phyloP scores from a whole-genome alignment of 2,888 invertebrate genomes.

The Tetranychus truncatus region DNA sequence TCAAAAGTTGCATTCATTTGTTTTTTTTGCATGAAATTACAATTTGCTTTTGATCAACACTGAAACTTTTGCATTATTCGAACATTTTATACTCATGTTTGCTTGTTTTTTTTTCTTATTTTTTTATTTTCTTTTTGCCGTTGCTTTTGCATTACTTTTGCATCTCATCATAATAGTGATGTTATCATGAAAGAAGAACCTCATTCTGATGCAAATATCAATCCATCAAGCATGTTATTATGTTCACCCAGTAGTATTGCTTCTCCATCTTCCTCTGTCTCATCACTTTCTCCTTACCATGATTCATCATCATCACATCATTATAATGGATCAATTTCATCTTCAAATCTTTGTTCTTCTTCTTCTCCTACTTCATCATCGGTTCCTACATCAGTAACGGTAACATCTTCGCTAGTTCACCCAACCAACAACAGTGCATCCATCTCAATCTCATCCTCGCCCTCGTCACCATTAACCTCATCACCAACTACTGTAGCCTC shows the following conservation, averaged over 20 bases:
- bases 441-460: not conserved
- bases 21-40: too few species aligned
- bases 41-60: too few species aligned
- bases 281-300: not conserved
- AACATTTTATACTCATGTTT: not conserved
- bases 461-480: not conserved
- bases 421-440: not conserved
- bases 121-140: not conserved
- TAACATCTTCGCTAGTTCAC: not conserved
- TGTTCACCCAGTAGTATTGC: not conserved
- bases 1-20: too few species aligned
- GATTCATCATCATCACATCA: not conserved
- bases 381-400: not conserved
- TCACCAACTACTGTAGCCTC: not conserved
- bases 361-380: not conserved
- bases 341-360: not conserved
- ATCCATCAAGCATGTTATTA: not conserved
- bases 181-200: not conserved
- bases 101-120: not conserved
- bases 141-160: not conserved
- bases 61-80: not conserved
- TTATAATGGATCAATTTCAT: not conserved
- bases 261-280: not conserved
- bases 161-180: not conserved
- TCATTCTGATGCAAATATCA: not conserved